Base-by-base conservation (phyloP, 2,888 invertebrate genomes). In the Leptodirus hochenwartii region DNA sequence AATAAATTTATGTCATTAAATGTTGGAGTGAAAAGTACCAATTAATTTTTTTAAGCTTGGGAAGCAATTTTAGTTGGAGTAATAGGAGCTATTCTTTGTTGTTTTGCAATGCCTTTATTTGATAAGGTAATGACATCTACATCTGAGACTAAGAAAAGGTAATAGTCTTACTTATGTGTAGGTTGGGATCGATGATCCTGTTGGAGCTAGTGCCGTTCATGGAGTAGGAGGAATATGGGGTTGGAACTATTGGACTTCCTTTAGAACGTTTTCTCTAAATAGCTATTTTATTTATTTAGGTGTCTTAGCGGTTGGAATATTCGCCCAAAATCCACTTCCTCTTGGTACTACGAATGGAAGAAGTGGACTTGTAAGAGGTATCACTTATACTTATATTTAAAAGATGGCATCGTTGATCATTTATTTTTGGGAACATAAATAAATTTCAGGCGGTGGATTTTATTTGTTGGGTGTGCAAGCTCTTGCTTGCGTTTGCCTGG, bases 181-280 rank as follows among this genome's bases (percentile, higher is more conserved):
- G 56, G 45, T 82, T 36, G 68, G 70, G 6, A 69, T 91, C 2
- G 91, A 91, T 46, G 85, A 85, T 52, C 91, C 91, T 0, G 91
- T 91, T 1, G 87, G 88, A 0, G 91, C 91, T 0, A 74, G 82
- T 9, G 69, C 88, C 0, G 88, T 88, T 2, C 88, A 90, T 47
- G 88, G 87, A 39, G 62, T 70, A n/a, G 66, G 70, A 29, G 76
- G 76, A 0, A 61, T 76, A 30, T 76, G 76, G 76, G 76, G 70
- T 68, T 44, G 54, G 48, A 36, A 15, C 26, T 36, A 30, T 20
- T 20, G 8, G n/a, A 24, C 11, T 24, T 24, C 20, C 20, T 20
- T 6, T 20, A 6, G n/a, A 20, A 20, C 9, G 6, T 8, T 20
- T 20, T 20, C 9, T 9, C 8, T 20, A 20, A 20, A 8, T 6